Conservation (phyloP, 1,140 invertebrate genomes). For the Gryon sp. region DNA sequence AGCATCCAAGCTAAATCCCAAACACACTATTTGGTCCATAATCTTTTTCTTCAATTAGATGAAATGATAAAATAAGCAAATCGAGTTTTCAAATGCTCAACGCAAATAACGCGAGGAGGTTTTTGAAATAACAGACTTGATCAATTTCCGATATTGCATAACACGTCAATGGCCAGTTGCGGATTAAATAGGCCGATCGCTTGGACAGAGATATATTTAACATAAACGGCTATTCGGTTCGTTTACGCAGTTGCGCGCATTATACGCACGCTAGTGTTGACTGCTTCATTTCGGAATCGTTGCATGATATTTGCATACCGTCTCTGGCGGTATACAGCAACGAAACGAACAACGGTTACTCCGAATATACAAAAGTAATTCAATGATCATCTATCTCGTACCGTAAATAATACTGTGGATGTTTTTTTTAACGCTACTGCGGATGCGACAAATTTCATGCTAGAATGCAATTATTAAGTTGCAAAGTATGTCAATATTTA, state of each 20-base stretch:
- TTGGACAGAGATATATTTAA: constrained; percentile 44
- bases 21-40: neutral
- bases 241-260: constrained; percentile 58
- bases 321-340: constrained; percentile 36
- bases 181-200: constrained; percentile 53
- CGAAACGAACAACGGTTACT: constrained; percentile 43
- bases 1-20: no score
- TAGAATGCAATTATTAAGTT: neutral
- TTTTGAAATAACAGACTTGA: constrained; percentile 26
- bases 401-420: constrained; percentile 31
- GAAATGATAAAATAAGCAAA: neutral
- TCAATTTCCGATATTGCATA: constrained; percentile 33
- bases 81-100: no score
- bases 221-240: constrained; percentile 60
- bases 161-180: constrained; percentile 22
- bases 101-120: neutral
- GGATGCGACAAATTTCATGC: neutral
- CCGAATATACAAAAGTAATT: constrained; percentile 61
- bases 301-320: constrained; percentile 58
- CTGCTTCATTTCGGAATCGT: constrained; percentile 59
- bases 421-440: constrained; percentile 14
- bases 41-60: no score
- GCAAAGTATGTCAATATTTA: neutral
- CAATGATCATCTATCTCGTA: constrained; percentile 32
- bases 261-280: constrained; percentile 43